phyloP scores from a whole-genome alignment of 2,888 invertebrate species.

The Muscina levida region DNA sequence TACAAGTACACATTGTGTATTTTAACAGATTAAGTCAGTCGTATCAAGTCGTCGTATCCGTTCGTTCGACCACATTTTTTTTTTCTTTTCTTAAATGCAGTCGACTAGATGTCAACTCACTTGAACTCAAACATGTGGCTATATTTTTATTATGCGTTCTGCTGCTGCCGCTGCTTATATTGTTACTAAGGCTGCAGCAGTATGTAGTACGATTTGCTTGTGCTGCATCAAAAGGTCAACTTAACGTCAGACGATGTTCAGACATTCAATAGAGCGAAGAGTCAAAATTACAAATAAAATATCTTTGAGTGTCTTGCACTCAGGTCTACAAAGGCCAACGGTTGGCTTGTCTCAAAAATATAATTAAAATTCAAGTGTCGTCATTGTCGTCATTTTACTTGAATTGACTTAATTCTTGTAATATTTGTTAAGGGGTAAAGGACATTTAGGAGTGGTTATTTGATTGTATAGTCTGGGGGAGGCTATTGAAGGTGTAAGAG shows the following conservation, averaged over 20 bases:
- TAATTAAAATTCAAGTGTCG: conserved; percentile 56
- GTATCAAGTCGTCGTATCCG: background rate
- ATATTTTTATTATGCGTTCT: conserved; percentile 60
- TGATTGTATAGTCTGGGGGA: too few species aligned
- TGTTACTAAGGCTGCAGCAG: too few species aligned
- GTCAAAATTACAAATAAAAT: conserved; percentile 20
- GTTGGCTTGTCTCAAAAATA: conserved; percentile 27
- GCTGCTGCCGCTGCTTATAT: conserved; percentile 46
- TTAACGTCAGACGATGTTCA: conserved; percentile 23
- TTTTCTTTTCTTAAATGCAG: conserved; percentile 53
- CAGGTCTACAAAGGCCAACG: background rate
- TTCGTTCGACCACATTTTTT: conserved; percentile 1
- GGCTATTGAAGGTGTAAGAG: too few species aligned
- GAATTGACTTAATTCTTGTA: too few species aligned
- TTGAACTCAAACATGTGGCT: conserved; percentile 67
- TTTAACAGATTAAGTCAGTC: too few species aligned
- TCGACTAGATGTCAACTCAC: conserved; percentile 68
- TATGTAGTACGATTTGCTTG: conserved; percentile 21
- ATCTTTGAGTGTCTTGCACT: conserved; percentile 26
- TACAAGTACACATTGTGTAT: too few species aligned
- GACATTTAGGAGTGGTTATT: too few species aligned
- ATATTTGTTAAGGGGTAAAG: too few species aligned
- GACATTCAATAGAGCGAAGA: conserved; percentile 35
- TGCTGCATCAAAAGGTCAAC: conserved; percentile 66
- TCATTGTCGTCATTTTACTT: too few species aligned